Evolutionary conservation across 2,113 vertebrate genomes (phyloP), one percentile per base, ranked within the genome.

Genomic region (Cynoglossus semilaevis): DNA sequence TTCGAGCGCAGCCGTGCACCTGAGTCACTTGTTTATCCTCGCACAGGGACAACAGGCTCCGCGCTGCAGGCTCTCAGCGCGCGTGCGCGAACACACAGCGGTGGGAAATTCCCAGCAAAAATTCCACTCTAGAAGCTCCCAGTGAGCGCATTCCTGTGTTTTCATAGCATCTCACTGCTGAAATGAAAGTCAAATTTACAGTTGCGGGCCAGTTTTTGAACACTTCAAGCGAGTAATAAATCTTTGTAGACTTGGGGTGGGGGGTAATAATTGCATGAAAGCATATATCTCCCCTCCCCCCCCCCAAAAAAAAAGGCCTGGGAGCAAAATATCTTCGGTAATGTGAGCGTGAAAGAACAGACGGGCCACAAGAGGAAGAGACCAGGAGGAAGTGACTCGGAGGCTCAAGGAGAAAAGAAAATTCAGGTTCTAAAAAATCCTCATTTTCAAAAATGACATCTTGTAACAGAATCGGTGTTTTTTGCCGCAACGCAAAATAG

Each of bases 91-190:
- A 40, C 53, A 48, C 54, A 65, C 58, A 51, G 67, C 56, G 16
- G 65, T 77, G 88, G 88, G 88, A 88, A 88, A 82, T 89, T 87
- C 88, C 88, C 85, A 74, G 77, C 69, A 70, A 85, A 83, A 86
- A 85, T 85, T 89, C 86, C 81, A 72, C 79, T 79, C 75, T 6
- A 79, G 69, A 70, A 70, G 79, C 76, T 72, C 64, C 60, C 72
- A 51, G 71, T 50, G 79, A 77, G 79, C 66, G 66, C 87, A 89
- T 89, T 88, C 87, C 77, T 83, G 67, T 19, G 58, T 79, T 76
- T 81, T 86, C 61, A 75, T 47, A 78, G 82, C 74, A 74, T 82
- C 69, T 72, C 6, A 2, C 66, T 66, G 80, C 80, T 73, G 78
- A 83, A 85, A 80, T 71, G 72, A 80, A 83, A 76, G 71, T 64